Base-by-base conservation (phyloP, 2,888 invertebrate species). In the Luperina nickerlii region DNA sequence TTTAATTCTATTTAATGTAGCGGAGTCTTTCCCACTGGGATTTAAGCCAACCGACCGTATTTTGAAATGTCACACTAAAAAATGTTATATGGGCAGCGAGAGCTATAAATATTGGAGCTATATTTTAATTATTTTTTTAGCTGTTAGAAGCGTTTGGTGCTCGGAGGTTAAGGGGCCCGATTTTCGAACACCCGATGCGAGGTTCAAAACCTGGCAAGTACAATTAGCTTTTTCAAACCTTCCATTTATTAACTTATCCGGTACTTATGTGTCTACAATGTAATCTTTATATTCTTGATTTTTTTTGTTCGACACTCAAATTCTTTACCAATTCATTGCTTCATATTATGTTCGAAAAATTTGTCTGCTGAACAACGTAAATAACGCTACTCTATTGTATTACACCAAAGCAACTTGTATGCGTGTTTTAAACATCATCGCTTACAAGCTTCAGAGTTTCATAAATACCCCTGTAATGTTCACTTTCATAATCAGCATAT, bases 61-160 rank as follows among this genome's bases (percentile, higher is more conserved):
- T 77, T 82, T 80, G 38, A 66, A 83, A 77, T 63, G 83, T 74
- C 83, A 66, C 67, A 57, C 71, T 67, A 74, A 71, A 57, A 54
- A 60, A 48, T 48, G 57, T 75, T 75, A 45, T 68, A 62, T 24
- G n/a, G 62, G 3, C 54, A 62, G 78, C n/a, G 48, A 15, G 18
- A 32, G 54, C 54, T 62, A 82, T 83, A 63, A 63, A 83, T 78
- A 74, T 63, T 81, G 45, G 15, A 51, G 63, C n/a, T 70, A 81
- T 69, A 65, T 81, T 81, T 81, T 62, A 48, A 80, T 72, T 54
- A 51, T 0, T n/a, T 72, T 24, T 42, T 4, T 32, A 54, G 20
- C 4, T 76, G 18, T 63, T 13, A 18, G 32, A n/a, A 8, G 24
- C 9, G 1, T 57, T 57, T 24, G 11, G 15, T 20, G 15, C 2